These are phyloP conservation scores for Meriones psammophilus DNA, from an alignment of 2,797 vertebrate species.

Conservation along the genomic window DNA sequence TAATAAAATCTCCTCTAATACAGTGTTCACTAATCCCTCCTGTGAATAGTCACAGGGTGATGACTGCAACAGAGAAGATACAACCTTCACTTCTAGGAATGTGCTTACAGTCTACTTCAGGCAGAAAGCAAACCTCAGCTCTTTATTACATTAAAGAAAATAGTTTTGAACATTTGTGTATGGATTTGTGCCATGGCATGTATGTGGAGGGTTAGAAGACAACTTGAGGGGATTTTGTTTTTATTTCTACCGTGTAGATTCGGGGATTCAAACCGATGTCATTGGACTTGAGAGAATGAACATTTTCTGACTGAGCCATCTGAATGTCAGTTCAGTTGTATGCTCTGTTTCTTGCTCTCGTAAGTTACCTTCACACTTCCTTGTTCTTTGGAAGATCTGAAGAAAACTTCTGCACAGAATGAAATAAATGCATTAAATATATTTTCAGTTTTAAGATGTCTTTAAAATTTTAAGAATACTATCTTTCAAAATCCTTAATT, in stretches of 20 bases:
- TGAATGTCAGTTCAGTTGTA: neutral
- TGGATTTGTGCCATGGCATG: neutral
- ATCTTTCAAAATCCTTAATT: conserved; percentile 18
- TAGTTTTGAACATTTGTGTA: neutral
- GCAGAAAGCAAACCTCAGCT: neutral
- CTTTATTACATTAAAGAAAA: neutral
- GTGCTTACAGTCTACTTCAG: neutral
- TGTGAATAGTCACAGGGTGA: neutral
- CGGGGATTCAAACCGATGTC: neutral
- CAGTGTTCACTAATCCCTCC: neutral
- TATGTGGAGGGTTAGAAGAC: neutral
- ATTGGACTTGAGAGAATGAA: too few species aligned
- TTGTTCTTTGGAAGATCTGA: neutral
- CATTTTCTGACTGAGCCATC: neutral
- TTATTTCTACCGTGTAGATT: neutral
- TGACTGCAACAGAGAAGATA: neutral
- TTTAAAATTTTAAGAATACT: conserved; percentile 49
- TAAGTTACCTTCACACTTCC: neutral
- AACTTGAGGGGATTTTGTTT: neutral
- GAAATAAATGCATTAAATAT: conserved; percentile 27
- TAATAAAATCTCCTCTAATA: neutral
- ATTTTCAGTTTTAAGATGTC: conserved; percentile 15
- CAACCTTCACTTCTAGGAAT: neutral
- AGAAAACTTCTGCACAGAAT: neutral
- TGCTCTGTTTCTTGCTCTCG: neutral